Evolutionary conservation across 2,797 vertebrate genomes (phyloP), one percentile per base, ranked within the genome.

Genomic region (Hyperoplus immaculatus): DNA sequence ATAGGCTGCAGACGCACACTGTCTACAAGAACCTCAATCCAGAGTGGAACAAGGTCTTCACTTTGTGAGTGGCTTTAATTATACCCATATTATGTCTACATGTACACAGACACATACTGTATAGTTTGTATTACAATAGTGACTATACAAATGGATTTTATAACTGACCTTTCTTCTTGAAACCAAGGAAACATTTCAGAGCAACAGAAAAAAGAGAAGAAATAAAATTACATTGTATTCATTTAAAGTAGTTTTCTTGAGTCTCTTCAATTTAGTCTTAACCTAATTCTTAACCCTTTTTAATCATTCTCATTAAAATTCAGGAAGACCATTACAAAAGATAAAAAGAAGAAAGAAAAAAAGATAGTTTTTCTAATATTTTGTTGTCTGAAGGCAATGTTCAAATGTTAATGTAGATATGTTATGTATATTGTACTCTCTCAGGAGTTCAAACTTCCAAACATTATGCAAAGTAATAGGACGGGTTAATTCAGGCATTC

Each of bases 21-120:
- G 95, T 99, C 91, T 99, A 99, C 95, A 99, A 97, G 96, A 99
- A 98, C 92, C 98, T 99, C 83, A 99, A 97, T 83, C 98, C 98
- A 7, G 97, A 98, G 84, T 99, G 97, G 97, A 99, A 99, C 94
- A 99, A 99, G 95, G 95, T 99, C 94, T 99, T 99, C 94, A 98
- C 97, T 55, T 99, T 99, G 98, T 99, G 94, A 97, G 98, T 98
- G 83, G 54, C 54, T 81, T 45, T 63, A 21, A 41, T 14, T 41
- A 42, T 21, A 56, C 36, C 0, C n/a, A 5, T 15, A 29, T 15
- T 0, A 16, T n/a, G 1, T 65, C 14, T 15, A 6, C 12, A 42
- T 38, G 51, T 47, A 46, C 4, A 41, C 29, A 21, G 1, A 36
- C 11, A 16, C 41, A 29, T 49, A 10, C 54, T 50, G 0, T 43